Conservation (phyloP, 2,888 invertebrate genomes). For the Rugalucina vietnamica region DNA sequence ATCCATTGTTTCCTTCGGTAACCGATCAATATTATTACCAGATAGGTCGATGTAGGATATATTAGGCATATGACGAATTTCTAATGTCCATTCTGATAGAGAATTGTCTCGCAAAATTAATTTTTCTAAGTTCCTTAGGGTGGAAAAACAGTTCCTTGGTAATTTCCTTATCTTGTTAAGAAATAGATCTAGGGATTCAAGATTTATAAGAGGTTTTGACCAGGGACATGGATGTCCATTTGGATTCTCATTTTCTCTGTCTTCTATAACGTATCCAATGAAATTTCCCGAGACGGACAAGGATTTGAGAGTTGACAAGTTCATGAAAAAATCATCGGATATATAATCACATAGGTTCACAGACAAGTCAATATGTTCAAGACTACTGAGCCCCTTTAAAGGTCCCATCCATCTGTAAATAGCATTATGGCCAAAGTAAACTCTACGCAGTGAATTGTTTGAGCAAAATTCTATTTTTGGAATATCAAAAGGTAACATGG, state of each 20-base stretch:
- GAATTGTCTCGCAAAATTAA: constrained; percentile 40
- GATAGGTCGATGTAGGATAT: constrained; percentile 26
- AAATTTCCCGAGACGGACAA: constrained; percentile 32
- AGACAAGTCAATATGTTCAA: constrained; percentile 36
- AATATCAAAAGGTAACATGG: background rate
- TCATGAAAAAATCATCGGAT: constrained; percentile 5
- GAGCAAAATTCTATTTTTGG: background rate
- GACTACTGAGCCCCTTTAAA: constrained; percentile 3
- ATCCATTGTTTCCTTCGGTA: background rate
- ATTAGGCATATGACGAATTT: background rate
- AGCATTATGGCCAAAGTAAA: background rate
- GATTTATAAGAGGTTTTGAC: constrained; percentile 24
- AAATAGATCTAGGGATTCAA: background rate
- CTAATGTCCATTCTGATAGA: constrained; percentile 9
- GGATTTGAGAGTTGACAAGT: background rate
- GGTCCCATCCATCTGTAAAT: constrained; percentile 21
- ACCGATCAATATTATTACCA: constrained; percentile 18
- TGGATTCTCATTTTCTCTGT: background rate
- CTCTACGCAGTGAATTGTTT: background rate
- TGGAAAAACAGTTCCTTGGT: background rate
- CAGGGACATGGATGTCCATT: no score
- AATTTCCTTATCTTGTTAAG: background rate
- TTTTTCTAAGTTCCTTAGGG: background rate
- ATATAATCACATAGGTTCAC: constrained; percentile 24
- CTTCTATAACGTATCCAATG: constrained; percentile 20